Evolutionary conservation across 2,113 vertebrate genomes (phyloP).

Genomic region (Elephantulus edwardii): DNA sequence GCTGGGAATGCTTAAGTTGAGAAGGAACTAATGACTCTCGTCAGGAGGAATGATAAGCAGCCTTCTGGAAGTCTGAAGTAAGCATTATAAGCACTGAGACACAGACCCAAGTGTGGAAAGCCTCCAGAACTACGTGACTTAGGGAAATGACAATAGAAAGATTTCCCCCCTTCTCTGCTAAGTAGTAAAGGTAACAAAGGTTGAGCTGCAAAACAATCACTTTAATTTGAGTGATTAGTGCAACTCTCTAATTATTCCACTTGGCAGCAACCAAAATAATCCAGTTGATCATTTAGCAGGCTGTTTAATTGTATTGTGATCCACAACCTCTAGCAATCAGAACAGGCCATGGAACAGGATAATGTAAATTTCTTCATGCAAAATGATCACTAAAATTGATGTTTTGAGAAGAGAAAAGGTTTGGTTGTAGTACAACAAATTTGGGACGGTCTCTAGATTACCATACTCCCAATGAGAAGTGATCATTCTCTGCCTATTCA

Average conservation of each 20-base stretch:
- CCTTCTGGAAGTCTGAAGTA: constrained; percentile 49
- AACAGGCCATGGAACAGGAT: neutral
- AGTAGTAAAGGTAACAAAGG: constrained; percentile 41
- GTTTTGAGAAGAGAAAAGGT: neutral
- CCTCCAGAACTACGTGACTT: neutral
- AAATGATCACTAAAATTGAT: constrained; percentile 13
- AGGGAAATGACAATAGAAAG: neutral
- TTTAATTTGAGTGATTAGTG: constrained; percentile 54
- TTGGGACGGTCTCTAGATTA: neutral
- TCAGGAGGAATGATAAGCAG: constrained; percentile 66
- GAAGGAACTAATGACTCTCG: constrained; percentile 50
- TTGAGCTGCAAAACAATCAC: constrained; percentile 35
- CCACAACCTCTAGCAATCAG: constrained; percentile 4
- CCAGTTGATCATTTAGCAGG: constrained; percentile 62
- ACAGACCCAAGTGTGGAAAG: neutral
- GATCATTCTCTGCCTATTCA: neutral
- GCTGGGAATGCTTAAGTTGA: constrained; percentile 81
- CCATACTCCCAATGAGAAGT: neutral
- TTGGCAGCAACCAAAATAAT: constrained; percentile 66
- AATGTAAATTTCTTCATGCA: neutral
- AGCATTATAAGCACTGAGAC: neutral
- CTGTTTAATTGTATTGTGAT: constrained; percentile 65
- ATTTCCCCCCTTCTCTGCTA: neutral
- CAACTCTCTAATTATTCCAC: constrained; percentile 71
- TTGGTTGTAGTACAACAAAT: constrained; percentile 10